Evolutionary conservation across 2,113 vertebrate genomes (phyloP).

Genomic region (Melospiza georgiana): DNA sequence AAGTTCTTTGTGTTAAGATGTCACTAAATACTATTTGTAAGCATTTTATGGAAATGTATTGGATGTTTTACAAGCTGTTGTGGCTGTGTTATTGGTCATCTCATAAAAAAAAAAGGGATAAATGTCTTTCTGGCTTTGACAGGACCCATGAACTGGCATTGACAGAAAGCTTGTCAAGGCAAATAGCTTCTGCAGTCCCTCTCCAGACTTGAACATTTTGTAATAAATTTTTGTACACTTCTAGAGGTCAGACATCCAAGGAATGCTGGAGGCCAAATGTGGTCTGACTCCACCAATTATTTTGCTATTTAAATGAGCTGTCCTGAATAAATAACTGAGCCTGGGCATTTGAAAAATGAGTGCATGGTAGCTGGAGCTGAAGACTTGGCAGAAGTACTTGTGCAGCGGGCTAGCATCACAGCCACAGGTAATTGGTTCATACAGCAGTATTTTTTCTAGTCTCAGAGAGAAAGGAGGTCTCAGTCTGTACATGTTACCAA

Average conservation of each 20-base stretch:
- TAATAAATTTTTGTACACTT: slow-evolving; percentile 9
- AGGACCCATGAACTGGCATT: background rate
- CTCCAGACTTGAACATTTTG: background rate
- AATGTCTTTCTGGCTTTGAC: background rate
- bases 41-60: background rate
- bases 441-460: background rate
- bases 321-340: slow-evolving; percentile 28
- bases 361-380: slow-evolving; percentile 6
- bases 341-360: slow-evolving; percentile 43
- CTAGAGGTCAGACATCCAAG: background rate
- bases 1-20: background rate
- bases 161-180: background rate
- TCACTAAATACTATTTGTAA: background rate
- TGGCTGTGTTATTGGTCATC: background rate
- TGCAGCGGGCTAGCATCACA: background rate
- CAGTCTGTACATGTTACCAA: background rate
- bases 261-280: slow-evolving; percentile 45
- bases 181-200: background rate
- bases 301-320: slow-evolving; percentile 37
- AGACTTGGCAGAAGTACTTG: slow-evolving; percentile 4
- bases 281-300: slow-evolving; percentile 24
- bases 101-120: background rate
- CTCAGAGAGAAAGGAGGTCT: background rate
- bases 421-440: slow-evolving; percentile 1
- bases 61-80: background rate